These are phyloP conservation scores for Crocuta crocuta DNA, from an alignment of 2,113 vertebrate genomes.

Conservation along the genomic window DNA sequence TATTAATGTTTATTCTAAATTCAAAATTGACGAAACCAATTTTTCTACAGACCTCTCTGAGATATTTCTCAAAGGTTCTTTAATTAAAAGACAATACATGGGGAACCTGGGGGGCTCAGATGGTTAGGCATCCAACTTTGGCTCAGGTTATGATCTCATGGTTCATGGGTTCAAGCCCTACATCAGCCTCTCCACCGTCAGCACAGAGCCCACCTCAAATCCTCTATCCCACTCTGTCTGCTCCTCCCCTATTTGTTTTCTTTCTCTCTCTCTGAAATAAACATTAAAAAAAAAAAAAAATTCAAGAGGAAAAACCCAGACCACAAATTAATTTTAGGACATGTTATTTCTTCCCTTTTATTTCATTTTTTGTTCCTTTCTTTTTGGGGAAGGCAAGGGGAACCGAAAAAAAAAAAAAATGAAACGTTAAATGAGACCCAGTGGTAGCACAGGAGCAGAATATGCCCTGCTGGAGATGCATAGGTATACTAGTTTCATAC, in stretches of 20 bases:
- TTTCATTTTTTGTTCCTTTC: not conserved
- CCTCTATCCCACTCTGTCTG: no score
- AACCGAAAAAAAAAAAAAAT: not conserved
- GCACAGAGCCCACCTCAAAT: no score
- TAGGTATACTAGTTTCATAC: not conserved
- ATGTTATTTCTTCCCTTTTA: not conserved
- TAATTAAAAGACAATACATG: conserved; percentile 1
- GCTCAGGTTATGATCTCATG: no score
- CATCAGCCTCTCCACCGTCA: no score
- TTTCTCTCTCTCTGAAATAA: no score
- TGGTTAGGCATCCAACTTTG: no score
- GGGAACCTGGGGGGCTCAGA: not conserved
- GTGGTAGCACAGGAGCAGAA: not conserved
- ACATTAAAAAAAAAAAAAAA: not conserved
- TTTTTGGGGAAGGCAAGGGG: not conserved
- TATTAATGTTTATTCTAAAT: conserved; percentile 21
- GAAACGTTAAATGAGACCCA: not conserved
- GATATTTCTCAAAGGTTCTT: conserved; percentile 21
- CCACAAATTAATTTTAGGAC: conserved; percentile 17
- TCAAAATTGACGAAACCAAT: not conserved
- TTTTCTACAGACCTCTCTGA: not conserved
- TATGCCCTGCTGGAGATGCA: not conserved
- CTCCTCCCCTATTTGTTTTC: no score
- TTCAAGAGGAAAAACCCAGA: not conserved
- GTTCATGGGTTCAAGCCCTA: no score